Evolutionary conservation across 2,888 invertebrate species (phyloP), one percentile per base, ranked within the genome.

Genomic region (Cataglyphis albicans): DNA sequence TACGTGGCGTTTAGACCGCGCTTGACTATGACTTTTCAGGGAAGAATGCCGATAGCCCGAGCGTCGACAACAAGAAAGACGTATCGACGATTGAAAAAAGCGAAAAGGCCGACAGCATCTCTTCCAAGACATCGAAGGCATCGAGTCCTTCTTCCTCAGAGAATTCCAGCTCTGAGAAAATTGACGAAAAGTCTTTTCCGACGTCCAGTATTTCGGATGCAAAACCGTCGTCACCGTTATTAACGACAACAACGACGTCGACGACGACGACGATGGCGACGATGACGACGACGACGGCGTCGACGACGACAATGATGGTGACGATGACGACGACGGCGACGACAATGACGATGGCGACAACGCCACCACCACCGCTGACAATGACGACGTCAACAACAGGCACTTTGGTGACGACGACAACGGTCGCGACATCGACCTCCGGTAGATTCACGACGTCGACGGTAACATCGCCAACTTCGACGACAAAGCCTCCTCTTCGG

Each of bases 91-190:
- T 67, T n/a, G 48, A 52, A 15, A 89, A 90, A 61, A 88, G 87
- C 48, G 93, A 92, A n/a, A 89, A 89, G 41, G 83, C 85, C 10
- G 93, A 92, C 41, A 92, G 91, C 67, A 76, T 87, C 32, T 89
- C 91, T 15, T 93, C 93, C 7, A 91, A 92, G 80, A 88, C 91
- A 7, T 93, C 93, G 6, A 91, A 92, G 80, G 88, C 91, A 4
- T 92, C 93, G 81, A 93, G 93, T 74, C 92, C 93, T 1, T 92
- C 93, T 7, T 92, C 93, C 7, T 94, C 93, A 25, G 94, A 93
- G 67, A 94, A 93, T 57, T 94, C 94, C 29, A 94, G 93, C 48
- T 94, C 93, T 3, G 94, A 94, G 85, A 92, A 89, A 83, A 92
- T 93, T 76, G 94, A 94, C 83, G 91, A 93, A 57, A 93, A 93